phyloP scores from a whole-genome alignment of 2,888 invertebrate species.

The Lobophora halterata region DNA sequence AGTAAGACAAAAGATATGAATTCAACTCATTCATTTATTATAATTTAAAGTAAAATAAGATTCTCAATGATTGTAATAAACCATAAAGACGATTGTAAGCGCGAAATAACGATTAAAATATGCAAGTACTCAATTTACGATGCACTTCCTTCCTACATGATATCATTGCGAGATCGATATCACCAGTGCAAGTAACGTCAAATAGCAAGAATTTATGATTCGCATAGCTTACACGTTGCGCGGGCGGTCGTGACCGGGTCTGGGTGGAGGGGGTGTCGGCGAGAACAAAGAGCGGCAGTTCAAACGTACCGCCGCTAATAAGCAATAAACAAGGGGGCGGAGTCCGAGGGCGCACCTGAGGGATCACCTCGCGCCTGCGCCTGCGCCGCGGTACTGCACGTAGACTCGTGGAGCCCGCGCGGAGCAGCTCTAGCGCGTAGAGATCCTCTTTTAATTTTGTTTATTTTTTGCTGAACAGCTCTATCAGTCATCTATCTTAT shows the following conservation, averaged over 20 bases:
- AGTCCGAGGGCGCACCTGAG: slow-evolving; percentile 72
- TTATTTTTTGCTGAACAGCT: slow-evolving; percentile 13
- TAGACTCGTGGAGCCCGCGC: slow-evolving; percentile 13
- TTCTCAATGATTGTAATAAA: slow-evolving; percentile 12
- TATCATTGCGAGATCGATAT: slow-evolving; percentile 75
- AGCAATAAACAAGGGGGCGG: slow-evolving; percentile 82
- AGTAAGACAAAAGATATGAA: neutral
- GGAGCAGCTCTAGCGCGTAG: slow-evolving; percentile 35
- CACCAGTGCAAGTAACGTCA: slow-evolving; percentile 71
- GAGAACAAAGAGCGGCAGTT: slow-evolving; percentile 75
- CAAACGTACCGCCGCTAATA: slow-evolving; percentile 80
- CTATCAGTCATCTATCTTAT: too few relatives aligned
- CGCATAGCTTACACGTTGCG: slow-evolving; percentile 65
- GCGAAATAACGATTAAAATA: slow-evolving; percentile 32
- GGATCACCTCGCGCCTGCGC: slow-evolving; percentile 66
- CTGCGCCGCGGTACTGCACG: slow-evolving; percentile 37
- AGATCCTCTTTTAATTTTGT: slow-evolving; percentile 14
- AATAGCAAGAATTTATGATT: slow-evolving; percentile 77
- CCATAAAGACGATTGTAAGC: slow-evolving; percentile 6
- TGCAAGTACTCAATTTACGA: slow-evolving; percentile 41
- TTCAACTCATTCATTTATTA: too few relatives aligned
- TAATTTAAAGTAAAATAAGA: slow-evolving; percentile 2
- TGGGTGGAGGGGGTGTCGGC: slow-evolving; percentile 56
- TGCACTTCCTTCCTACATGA: slow-evolving; percentile 68
- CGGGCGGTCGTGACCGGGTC: slow-evolving; percentile 66